phyloP scores from a whole-genome alignment of 2,888 invertebrate genomes.

The Pachliopta kotzebuea region DNA sequence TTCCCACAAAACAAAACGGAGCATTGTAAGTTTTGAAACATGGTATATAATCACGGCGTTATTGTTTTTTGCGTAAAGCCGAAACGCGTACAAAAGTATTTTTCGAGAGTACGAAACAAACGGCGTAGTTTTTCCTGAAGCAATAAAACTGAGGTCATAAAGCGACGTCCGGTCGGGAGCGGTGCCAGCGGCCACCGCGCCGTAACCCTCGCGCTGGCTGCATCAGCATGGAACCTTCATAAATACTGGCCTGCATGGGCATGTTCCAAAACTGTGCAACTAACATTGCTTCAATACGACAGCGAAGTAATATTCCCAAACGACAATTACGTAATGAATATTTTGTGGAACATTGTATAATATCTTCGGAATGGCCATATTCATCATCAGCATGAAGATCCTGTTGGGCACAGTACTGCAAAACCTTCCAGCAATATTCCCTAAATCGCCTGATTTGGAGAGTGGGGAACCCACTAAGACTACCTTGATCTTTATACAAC shows the following conservation, averaged over 20 bases:
- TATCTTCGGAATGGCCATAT: no score
- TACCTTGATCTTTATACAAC: no score
- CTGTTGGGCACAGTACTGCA: no score
- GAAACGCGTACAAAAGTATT: slow-evolving; percentile 28
- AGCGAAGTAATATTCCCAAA: not conserved
- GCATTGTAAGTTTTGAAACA: slow-evolving; percentile 11
- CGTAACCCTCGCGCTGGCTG: slow-evolving; percentile 42
- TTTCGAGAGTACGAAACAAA: slow-evolving; percentile 47
- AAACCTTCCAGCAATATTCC: no score
- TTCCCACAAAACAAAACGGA: slow-evolving; percentile 17
- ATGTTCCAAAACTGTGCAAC: slow-evolving; percentile 25
- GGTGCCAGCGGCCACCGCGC: slow-evolving; percentile 59
- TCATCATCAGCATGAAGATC: no score
- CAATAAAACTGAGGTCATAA: slow-evolving; percentile 72
- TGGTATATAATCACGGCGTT: slow-evolving; percentile 11
- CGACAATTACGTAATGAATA: not conserved
- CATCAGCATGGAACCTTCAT: slow-evolving; percentile 11
- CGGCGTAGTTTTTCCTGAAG: slow-evolving; percentile 71
- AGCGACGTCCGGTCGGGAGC: slow-evolving; percentile 67
- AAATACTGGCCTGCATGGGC: slow-evolving; percentile 20
- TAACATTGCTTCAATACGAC: slow-evolving; percentile 13
- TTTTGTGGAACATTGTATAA: not conserved
- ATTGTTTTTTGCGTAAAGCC: slow-evolving; percentile 29
- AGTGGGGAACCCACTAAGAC: no score
- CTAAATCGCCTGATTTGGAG: no score